Evolutionary conservation across 2,888 invertebrate genomes (phyloP), one percentile per base, ranked within the genome.

Genomic region (Cantharis rufa): DNA sequence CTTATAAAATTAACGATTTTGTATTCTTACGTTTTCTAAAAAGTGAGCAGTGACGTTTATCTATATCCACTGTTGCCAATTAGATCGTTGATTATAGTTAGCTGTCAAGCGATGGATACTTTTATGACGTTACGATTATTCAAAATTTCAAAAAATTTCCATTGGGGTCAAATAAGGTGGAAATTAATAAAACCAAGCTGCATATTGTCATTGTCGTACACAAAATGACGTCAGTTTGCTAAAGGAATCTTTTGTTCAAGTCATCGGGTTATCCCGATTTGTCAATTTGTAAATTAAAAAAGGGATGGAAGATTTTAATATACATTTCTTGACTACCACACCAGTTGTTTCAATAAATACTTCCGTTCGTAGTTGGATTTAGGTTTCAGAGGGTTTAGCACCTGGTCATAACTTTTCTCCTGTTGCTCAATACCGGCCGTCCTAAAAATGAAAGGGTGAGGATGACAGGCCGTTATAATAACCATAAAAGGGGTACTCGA

Each of bases 31-130:
- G n/a, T 48, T 48, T 72, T 71, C 73, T 76, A 72, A 76, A 80
- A 80, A 79, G 78, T 74, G 80, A 81, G 77, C 79, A 76, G 75
- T 82, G 82, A 82, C 82, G 82, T 81, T 77, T 81, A 78, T 80
- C 74, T 80, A 79, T 81, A 79, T 62, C 80, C 82, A 78, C 73
- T 79, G 82, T 81, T 82, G 82, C 81, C 82, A 77, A 75, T 78
- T 79, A 72, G 72, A 74, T 63, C 72, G 72, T 62, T 68, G 74
- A 72, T 74, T 77, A 77, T 78, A 70, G 69, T 73, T 69, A 21
- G 74, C 32, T 76, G 73, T 69, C 74, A 72, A 71, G 48, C 74
- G 71, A 27, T 71, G n/a, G 32, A 62, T 64, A 70, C 69, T 62
- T 13, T 71, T 69, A 70, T 64, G 63, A 72, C 70, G 21, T 32